Percentiles rank a stretch among this genome's conserved stretches.
Evolutionary conservation across 2,797 vertebrate species (phyloP).

Genomic region (Potorous gilbertii): DNA sequence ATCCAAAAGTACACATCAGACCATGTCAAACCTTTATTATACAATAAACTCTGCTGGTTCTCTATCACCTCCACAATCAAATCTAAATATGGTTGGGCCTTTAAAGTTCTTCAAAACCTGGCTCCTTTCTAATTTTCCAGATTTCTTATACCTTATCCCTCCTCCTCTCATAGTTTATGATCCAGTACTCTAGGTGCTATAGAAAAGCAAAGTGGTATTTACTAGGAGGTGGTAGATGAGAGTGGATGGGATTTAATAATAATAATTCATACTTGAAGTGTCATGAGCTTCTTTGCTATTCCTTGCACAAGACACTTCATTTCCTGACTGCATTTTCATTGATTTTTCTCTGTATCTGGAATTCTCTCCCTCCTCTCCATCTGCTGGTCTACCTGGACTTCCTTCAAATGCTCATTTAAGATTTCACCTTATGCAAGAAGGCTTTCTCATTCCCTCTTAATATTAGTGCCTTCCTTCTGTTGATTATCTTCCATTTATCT

Average conservation of each 20-base stretch:
- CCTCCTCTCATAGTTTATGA: background rate
- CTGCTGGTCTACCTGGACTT: background rate
- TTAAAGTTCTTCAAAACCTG: background rate
- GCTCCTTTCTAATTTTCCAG: background rate
- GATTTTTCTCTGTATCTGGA: background rate
- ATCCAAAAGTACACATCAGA: background rate
- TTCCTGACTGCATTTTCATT: background rate
- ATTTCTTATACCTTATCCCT: background rate
- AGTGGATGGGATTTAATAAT: too few relatives aligned
- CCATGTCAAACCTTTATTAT: background rate
- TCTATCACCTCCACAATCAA: background rate
- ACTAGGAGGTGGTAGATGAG: too few relatives aligned
- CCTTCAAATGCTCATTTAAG: background rate
- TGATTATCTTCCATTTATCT: background rate
- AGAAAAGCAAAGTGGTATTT: too few relatives aligned
- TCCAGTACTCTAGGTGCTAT: background rate
- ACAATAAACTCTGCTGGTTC: background rate
- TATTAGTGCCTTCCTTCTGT: background rate
- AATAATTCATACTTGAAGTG: background rate
- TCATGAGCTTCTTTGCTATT: background rate
- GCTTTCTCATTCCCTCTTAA: background rate
- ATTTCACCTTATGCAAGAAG: background rate
- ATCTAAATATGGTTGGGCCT: background rate
- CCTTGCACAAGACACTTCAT: background rate
- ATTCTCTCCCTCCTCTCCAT: background rate